phyloP scores from a whole-genome alignment of 92 coral and sea anemone species.

The Parazoanthus darwini region DNA sequence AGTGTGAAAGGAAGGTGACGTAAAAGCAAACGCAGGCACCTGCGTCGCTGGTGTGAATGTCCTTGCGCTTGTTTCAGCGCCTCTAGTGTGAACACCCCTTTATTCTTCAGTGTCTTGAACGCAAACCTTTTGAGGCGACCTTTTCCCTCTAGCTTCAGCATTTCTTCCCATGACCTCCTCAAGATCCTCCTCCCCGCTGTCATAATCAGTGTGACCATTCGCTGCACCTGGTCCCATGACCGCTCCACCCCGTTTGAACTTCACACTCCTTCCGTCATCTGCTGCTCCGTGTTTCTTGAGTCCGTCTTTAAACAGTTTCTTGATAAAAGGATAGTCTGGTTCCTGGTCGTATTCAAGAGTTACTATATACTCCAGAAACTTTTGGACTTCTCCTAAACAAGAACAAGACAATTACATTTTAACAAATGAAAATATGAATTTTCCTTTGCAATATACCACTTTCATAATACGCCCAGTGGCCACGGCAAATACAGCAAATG shows the following conservation, averaged over 20 bases:
- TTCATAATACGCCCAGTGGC: no score
- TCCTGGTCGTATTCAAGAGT: constrained; percentile 69
- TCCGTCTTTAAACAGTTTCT: constrained; percentile 78
- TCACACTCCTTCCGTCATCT: constrained; percentile 88
- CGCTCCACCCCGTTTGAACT: constrained; percentile 46
- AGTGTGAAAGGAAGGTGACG: no score
- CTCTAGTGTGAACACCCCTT: no score
- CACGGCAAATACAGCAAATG: no score
- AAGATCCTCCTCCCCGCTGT: constrained; percentile 12
- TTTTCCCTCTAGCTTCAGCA: background rate
- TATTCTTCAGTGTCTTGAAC: no score
- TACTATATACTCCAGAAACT: constrained; percentile 70
- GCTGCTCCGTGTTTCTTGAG: constrained; percentile 73
- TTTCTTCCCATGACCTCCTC: constrained; percentile 18
- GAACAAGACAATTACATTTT: background rate
- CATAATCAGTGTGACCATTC: constrained; percentile 31
- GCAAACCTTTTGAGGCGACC: constrained; percentile 28
- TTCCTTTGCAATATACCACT: no score
- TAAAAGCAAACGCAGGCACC: no score
- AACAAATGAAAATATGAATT: no score
- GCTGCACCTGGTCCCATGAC: background rate
- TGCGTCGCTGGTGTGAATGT: no score
- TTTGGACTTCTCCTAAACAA: constrained; percentile 76
- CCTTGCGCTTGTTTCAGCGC: no score
- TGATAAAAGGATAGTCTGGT: constrained; percentile 80